These are phyloP conservation scores for Eurystomus glaucurus DNA, from an alignment of 2,797 vertebrate genomes.

Conservation along the genomic window DNA sequence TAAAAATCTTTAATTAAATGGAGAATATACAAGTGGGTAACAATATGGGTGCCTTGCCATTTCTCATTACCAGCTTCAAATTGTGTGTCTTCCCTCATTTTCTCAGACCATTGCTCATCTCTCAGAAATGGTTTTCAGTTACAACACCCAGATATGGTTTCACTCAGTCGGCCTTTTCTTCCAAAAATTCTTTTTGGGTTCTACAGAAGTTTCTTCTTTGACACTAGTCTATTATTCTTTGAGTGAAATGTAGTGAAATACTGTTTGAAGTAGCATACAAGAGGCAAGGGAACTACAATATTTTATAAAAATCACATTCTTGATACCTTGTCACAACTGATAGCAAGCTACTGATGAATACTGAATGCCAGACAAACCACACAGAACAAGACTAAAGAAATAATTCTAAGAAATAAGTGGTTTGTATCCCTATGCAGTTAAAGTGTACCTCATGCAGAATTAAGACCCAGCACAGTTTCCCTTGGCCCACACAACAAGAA, in stretches of 20 bases:
- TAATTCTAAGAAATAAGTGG: not conserved
- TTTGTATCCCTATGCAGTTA: not conserved
- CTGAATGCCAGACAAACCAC: not conserved
- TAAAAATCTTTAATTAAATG: not conserved
- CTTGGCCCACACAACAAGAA: not conserved
- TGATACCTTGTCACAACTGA: not conserved
- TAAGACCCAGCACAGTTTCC: not conserved
- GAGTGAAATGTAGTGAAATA: not conserved
- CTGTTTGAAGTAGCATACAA: not conserved
- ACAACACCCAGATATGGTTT: not conserved
- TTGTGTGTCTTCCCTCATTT: not conserved
- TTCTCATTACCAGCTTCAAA: not conserved
- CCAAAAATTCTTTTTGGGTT: not conserved
- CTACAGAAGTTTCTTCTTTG: not conserved
- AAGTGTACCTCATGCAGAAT: not conserved
- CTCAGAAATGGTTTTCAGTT: not conserved
- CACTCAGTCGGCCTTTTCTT: not conserved
- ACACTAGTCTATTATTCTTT: not conserved
- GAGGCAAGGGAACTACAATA: not conserved
- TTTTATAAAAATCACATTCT: not conserved
- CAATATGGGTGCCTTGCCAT: not conserved
- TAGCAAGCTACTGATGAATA: not conserved
- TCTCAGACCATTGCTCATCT: not conserved
- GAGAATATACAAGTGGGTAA: not conserved
- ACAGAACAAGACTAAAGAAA: not conserved